Conservation (phyloP, 2,113 vertebrate species). For the Mionectes macconnelli region DNA sequence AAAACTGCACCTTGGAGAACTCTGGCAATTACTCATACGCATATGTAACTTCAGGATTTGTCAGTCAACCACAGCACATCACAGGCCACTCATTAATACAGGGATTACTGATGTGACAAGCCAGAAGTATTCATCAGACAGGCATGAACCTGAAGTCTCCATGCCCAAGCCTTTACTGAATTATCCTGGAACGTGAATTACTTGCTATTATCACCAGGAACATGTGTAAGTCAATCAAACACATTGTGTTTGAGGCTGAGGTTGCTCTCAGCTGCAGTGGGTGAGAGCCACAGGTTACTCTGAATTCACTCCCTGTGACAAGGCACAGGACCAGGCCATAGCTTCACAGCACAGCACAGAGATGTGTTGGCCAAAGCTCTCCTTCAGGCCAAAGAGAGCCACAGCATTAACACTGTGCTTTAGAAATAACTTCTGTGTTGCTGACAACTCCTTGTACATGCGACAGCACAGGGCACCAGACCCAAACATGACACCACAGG, state of each 20-base stretch:
- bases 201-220: not conserved
- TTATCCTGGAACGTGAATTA: not conserved
- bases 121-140: slow-evolving; percentile 28
- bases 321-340: not conserved
- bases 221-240: not conserved
- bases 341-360: not conserved
- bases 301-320: not conserved
- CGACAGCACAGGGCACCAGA: rapidly evolving
- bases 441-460: not conserved
- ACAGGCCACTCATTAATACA: not conserved
- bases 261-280: not conserved
- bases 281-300: not conserved
- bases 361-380: not conserved
- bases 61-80: slow-evolving; percentile 18
- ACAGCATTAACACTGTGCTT: not conserved
- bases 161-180: not conserved
- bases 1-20: not conserved
- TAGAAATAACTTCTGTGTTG: not conserved
- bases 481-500: rapidly evolving
- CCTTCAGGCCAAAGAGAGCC: not conserved
- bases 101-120: slow-evolving; percentile 47
- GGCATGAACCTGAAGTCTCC: not conserved
- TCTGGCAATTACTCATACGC: not conserved
- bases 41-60: slow-evolving; percentile 18
- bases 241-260: not conserved